Percentiles rank a stretch among this genome's conserved stretches.
Evolutionary conservation across 53 echinoderm and acorn worm genomes (phyloP).

Genomic region (Hippasteria phrygiana): DNA sequence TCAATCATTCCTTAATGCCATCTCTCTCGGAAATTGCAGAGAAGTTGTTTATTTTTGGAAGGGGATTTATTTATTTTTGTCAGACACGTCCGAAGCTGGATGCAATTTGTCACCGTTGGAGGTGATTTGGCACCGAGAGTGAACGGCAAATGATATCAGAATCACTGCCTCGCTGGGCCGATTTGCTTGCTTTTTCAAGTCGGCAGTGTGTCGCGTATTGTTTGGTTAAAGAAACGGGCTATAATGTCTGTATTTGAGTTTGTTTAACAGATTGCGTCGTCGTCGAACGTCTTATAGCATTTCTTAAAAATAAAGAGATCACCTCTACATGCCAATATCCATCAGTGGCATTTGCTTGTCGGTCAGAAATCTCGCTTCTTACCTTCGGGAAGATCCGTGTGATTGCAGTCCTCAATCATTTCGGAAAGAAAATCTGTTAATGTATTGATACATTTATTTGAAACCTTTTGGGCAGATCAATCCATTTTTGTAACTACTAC

Average conservation of each 20-base stretch:
- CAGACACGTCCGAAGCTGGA: constrained; percentile 43
- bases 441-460: too few relatives aligned
- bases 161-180: not conserved
- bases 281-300: not conserved
- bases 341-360: not conserved
- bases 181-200: not conserved
- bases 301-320: not conserved
- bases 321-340: not conserved
- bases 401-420: not conserved
- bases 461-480: not conserved
- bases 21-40: constrained; percentile 20
- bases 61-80: constrained; percentile 54
- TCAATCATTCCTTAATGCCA: constrained; percentile 6
- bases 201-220: not conserved
- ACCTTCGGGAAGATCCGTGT: too few relatives aligned
- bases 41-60: constrained; percentile 58
- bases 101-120: constrained; percentile 45
- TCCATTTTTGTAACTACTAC: not conserved
- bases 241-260: constrained; percentile 1
- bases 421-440: too few relatives aligned
- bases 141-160: constrained; percentile 30
- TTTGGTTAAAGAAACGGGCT: not conserved
- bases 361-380: not conserved
- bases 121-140: not conserved
- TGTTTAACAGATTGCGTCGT: not conserved